Conservation (phyloP, 2,888 invertebrate genomes). For the Schrankia costaestrigalis region DNA sequence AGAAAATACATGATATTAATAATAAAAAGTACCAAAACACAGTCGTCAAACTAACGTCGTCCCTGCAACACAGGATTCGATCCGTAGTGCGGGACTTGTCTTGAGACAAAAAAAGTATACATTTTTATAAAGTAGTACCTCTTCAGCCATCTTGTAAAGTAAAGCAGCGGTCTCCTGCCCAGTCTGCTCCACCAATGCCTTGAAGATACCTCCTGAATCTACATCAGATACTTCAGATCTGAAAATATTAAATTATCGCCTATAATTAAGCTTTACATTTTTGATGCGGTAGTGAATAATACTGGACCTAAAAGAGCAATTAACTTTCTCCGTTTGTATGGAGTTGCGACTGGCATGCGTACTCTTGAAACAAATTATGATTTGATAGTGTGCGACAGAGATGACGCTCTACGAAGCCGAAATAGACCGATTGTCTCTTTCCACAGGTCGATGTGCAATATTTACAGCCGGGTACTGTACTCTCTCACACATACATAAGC, state of each 20-base stretch:
- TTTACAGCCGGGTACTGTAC: too few species aligned
- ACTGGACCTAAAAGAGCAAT: too few species aligned
- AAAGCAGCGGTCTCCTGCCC: conserved; percentile 81
- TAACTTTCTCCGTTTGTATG: neutral
- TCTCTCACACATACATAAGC: too few species aligned
- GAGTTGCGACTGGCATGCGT: too few species aligned
- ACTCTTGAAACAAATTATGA: too few species aligned
- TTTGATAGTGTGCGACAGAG: too few species aligned
- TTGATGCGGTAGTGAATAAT: neutral
- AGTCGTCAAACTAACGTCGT: neutral
- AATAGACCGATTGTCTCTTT: too few species aligned
- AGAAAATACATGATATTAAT: neutral
- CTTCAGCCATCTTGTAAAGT: conserved; percentile 80
- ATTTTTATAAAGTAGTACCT: too few species aligned
- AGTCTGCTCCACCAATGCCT: conserved; percentile 85
- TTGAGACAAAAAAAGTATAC: too few species aligned
- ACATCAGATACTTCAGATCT: conserved; percentile 53
- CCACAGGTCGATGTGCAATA: too few species aligned
- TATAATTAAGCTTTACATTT: neutral
- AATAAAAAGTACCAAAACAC: neutral
- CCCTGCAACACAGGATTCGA: neutral
- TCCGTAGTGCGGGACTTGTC: neutral
- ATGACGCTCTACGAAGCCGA: too few species aligned
- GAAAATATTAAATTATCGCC: neutral
- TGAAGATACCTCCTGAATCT: conserved; percentile 81